These are phyloP conservation scores for Pseudomyrmex pallidus DNA, from an alignment of 1,140 invertebrate genomes.

Conservation along the genomic window DNA sequence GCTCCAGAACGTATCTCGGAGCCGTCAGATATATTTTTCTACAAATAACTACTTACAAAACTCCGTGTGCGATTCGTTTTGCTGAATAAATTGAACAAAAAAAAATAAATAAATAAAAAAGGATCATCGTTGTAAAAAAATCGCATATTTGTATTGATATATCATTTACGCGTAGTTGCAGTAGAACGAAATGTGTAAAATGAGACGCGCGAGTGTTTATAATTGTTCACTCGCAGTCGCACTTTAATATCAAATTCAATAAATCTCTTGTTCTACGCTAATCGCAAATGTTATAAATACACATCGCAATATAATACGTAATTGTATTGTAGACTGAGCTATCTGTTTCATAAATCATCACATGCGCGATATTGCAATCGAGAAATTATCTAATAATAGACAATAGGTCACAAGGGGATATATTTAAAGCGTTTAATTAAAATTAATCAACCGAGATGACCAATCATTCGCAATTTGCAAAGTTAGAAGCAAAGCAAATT, in stretches of 20 bases:
- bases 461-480: neutral
- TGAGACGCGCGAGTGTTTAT: conserved; percentile 40
- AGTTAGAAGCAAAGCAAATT: neutral
- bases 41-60: too few species aligned
- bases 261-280: conserved; percentile 37
- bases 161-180: conserved; percentile 32
- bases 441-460: neutral
- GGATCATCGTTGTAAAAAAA: too few species aligned
- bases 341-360: conserved; percentile 1
- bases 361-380: neutral
- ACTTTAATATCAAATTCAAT: conserved; percentile 49
- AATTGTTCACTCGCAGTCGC: conserved; percentile 13
- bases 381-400: conserved; percentile 3
- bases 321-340: conserved; percentile 6
- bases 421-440: neutral
- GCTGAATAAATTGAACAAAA: too few species aligned
- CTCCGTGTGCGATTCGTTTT: too few species aligned
- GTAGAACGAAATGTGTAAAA: conserved; percentile 45
- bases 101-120: too few species aligned
- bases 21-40: too few species aligned
- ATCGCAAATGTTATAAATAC: neutral
- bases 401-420: neutral
- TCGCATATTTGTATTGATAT: too few species aligned
- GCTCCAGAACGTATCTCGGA: too few species aligned
- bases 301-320: neutral